Percentiles rank a stretch among this genome's conserved stretches.
phyloP scores from a whole-genome alignment of 2,888 invertebrate species.

The Stenichneumon culpator region DNA sequence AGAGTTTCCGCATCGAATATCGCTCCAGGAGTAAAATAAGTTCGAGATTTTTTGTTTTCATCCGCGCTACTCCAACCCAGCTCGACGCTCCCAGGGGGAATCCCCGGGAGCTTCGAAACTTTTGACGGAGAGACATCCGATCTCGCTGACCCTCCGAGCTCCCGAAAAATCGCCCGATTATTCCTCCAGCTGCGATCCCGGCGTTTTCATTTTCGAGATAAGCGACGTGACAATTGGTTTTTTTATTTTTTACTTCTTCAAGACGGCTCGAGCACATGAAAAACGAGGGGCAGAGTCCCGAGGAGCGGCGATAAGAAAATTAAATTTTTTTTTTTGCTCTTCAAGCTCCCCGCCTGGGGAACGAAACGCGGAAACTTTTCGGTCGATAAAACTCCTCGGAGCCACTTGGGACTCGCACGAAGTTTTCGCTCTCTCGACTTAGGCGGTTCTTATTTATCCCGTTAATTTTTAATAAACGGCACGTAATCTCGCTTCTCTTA shows the following conservation, averaged over 20 bases:
- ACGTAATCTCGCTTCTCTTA: not conserved
- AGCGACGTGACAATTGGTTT: not conserved
- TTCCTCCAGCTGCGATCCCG: not conserved
- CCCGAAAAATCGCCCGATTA: conserved; percentile 1
- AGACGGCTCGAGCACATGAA: not conserved
- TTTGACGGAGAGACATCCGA: not conserved
- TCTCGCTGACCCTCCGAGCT: not conserved
- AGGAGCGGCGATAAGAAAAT: not conserved
- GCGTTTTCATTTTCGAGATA: not conserved
- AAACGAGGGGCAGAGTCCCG: not conserved
- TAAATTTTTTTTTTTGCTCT: not conserved
- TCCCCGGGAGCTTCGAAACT: conserved; percentile 18
- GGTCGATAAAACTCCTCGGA: not conserved
- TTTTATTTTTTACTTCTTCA: conserved; percentile 1
- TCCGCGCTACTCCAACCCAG: conserved; percentile 22
- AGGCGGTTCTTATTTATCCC: not conserved
- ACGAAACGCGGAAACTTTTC: not conserved
- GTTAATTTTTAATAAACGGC: not conserved
- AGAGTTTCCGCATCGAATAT: no score
- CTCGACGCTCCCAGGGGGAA: conserved; percentile 33
- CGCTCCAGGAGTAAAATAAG: no score
- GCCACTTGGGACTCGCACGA: not conserved
- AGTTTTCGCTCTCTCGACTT: not conserved
- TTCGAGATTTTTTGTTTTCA: not conserved
- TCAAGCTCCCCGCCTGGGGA: not conserved